These are phyloP conservation scores for Tetragnatha montana DNA, from an alignment of 2,888 invertebrate genomes.

Conservation along the genomic window DNA sequence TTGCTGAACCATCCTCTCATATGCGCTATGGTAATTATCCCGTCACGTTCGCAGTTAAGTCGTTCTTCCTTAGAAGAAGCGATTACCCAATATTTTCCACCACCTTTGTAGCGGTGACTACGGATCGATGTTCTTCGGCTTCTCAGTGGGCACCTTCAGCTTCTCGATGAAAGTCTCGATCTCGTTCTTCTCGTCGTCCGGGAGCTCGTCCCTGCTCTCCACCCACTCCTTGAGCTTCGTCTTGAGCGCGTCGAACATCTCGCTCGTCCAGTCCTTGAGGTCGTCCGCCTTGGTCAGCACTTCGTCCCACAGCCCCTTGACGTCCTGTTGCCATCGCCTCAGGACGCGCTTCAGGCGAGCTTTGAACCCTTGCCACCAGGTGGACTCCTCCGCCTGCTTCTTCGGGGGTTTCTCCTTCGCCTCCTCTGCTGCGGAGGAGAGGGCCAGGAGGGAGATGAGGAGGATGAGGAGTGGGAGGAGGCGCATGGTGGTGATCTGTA, in stretches of 20 bases:
- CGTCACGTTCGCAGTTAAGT: no score
- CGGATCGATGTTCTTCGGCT: constrained; percentile 37
- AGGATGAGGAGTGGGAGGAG: no score
- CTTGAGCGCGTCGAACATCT: constrained; percentile 62
- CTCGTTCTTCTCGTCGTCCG: constrained; percentile 66
- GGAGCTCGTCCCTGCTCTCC: constrained; percentile 47
- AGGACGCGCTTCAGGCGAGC: constrained; percentile 48
- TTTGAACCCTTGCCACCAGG: constrained; percentile 61
- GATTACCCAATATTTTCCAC: no score
- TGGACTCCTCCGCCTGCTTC: not conserved
- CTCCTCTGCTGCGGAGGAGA: no score
- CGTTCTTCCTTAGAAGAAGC: no score
- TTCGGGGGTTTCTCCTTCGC: not conserved
- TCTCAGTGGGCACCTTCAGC: constrained; percentile 55
- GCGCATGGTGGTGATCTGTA: no score
- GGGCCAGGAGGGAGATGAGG: no score
- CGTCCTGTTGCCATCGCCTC: constrained; percentile 51
- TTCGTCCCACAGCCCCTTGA: constrained; percentile 62
- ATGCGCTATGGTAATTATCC: no score
- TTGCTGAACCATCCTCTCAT: no score
- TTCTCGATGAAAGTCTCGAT: constrained; percentile 65
- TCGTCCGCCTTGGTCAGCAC: constrained; percentile 59
- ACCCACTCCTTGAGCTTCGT: constrained; percentile 61
- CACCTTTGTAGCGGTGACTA: not conserved
- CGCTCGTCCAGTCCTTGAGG: constrained; percentile 54